Evolutionary conservation across 2,888 invertebrate species (phyloP).

Genomic region (Drosophila melanocephala): DNA sequence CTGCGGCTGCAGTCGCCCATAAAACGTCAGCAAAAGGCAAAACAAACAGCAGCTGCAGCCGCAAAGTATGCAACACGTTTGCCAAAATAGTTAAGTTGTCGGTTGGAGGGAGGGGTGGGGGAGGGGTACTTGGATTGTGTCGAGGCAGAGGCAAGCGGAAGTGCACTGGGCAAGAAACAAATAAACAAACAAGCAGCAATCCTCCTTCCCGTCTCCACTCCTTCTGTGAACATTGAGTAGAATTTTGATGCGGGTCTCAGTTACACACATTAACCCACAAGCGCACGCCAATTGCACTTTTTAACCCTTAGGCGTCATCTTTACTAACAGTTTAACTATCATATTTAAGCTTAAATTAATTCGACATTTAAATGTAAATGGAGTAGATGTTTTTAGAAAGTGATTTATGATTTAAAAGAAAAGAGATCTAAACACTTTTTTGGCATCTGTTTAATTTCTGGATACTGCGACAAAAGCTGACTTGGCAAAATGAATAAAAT

Average conservation of each 20-base stretch:
- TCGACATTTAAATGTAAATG: neutral
- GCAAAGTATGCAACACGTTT: conserved; percentile 76
- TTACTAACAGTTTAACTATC: neutral
- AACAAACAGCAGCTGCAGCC: conserved; percentile 71
- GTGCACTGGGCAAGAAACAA: conserved; percentile 1
- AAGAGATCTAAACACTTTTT: neutral
- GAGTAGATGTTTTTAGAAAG: neutral
- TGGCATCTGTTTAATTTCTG: neutral
- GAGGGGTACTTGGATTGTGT: fast-evolving
- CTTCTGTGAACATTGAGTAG: neutral
- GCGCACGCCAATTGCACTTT: conserved; percentile 1
- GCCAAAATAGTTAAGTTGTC: conserved; percentile 23
- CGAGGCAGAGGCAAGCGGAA: neutral
- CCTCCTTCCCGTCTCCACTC: neutral
- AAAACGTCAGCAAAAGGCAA: conserved; percentile 57
- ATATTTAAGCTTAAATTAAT: neutral
- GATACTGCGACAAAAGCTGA: neutral
- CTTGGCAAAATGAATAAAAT: neutral
- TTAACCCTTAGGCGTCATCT: neutral
- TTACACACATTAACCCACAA: conserved; percentile 35
- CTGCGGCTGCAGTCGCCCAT: conserved; percentile 20
- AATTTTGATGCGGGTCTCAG: conserved; percentile 51
- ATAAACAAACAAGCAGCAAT: conserved; percentile 19
- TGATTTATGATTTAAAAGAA: neutral
- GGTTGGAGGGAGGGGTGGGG: neutral